phyloP scores from a whole-genome alignment of 2,113 vertebrate genomes.

The Neolamprologus kungweensis region DNA sequence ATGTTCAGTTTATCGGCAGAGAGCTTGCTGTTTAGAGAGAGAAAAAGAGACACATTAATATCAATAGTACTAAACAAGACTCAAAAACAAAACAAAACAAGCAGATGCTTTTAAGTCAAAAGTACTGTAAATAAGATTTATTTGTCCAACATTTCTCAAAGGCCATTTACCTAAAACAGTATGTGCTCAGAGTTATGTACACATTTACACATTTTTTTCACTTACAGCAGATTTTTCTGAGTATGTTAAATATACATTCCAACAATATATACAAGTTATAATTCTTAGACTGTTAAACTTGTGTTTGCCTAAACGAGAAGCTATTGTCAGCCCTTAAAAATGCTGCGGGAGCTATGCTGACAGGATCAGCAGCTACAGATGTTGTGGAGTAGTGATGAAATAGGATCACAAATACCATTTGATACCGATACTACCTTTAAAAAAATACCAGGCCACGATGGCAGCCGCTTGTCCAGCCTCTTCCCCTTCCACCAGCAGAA shows the following conservation, averaged over 20 bases:
- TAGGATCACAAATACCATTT: slow-evolving; percentile 74
- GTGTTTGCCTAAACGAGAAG: neutral
- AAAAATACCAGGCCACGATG: slow-evolving; percentile 96
- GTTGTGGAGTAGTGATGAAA: slow-evolving; percentile 54
- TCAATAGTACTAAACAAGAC: slow-evolving; percentile 47
- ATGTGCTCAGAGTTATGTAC: slow-evolving; percentile 43
- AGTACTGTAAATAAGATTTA: slow-evolving; percentile 67
- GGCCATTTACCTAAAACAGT: slow-evolving; percentile 50
- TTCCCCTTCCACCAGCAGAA: slow-evolving; percentile 94
- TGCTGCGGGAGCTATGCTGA: neutral
- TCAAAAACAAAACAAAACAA: slow-evolving; percentile 33
- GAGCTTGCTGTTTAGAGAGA: slow-evolving; percentile 77
- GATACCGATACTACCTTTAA: slow-evolving; percentile 95
- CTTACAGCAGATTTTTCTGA: neutral
- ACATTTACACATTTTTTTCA: slow-evolving; percentile 22
- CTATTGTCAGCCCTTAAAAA: neutral
- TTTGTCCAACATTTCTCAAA: slow-evolving; percentile 51
- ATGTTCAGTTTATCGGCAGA: slow-evolving; percentile 66
- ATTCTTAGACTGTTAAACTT: neutral
- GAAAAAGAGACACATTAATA: slow-evolving; percentile 74
- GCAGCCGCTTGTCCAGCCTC: slow-evolving; percentile 95
- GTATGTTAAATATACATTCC: neutral
- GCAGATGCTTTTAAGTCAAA: slow-evolving; percentile 48
- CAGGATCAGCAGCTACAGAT: slow-evolving; percentile 9
- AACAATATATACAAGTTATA: slow-evolving; percentile 15